Evolutionary conservation across 2,888 invertebrate species (phyloP).

Genomic region (Microchrysa polita): DNA sequence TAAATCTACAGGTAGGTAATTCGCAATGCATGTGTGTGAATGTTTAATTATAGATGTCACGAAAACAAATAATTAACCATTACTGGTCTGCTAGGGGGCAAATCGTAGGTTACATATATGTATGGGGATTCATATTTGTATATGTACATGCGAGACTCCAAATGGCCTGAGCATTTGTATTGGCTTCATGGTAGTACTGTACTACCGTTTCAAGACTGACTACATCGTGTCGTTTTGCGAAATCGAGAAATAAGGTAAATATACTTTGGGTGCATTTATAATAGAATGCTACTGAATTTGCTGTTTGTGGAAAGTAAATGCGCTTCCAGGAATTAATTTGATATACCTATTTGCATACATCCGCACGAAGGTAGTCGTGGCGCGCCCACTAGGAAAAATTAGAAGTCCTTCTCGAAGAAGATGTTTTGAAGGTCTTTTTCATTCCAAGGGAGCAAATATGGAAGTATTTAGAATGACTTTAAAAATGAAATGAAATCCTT

Average conservation of each 20-base stretch:
- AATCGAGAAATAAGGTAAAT: slow-evolving; percentile 38
- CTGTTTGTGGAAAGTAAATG: background rate
- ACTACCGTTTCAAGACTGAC: background rate
- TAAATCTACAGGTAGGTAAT: slow-evolving; percentile 50
- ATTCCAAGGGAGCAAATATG: no score
- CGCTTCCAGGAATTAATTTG: background rate
- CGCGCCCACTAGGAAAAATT: no score
- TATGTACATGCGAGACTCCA: background rate
- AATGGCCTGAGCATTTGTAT: no score
- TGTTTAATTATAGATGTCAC: slow-evolving; percentile 56
- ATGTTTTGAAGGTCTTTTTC: no score
- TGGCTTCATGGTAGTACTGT: background rate
- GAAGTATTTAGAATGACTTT: no score
- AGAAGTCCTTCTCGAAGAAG: no score
- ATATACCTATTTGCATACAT: background rate
- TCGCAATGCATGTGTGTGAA: slow-evolving; percentile 51
- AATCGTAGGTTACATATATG: slow-evolving; percentile 28
- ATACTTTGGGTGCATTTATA: slow-evolving; percentile 27
- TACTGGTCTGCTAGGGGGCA: slow-evolving; percentile 45
- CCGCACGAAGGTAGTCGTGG: no score
- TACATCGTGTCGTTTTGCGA: slow-evolving; percentile 13
- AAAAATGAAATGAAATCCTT: no score
- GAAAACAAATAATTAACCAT: slow-evolving; percentile 55
- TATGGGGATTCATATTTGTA: background rate
- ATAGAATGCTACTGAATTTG: slow-evolving; percentile 32